Conservation (phyloP, 2,113 vertebrate species). For the Oryzias javanicus region DNA sequence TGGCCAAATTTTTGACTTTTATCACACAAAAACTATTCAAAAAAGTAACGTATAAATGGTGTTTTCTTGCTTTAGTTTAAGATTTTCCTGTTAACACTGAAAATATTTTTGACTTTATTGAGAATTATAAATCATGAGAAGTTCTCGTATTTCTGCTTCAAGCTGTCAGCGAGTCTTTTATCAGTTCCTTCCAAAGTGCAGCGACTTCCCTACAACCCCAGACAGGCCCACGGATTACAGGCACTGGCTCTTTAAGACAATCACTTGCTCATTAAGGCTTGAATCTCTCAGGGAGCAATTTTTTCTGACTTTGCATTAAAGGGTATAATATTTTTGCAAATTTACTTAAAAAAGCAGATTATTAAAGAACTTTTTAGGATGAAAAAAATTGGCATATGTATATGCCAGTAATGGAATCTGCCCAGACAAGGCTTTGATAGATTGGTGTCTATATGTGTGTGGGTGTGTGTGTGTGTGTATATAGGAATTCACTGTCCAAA, state of each 20-base stretch:
- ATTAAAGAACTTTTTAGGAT: constrained; percentile 66
- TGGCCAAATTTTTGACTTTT: constrained; percentile 44
- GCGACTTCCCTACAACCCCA: constrained; percentile 18
- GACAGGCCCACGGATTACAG: constrained; percentile 53
- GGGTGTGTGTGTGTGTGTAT: constrained; percentile 44
- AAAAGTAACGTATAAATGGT: not conserved
- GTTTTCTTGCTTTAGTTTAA: not conserved
- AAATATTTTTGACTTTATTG: not conserved
- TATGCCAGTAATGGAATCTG: constrained; percentile 63
- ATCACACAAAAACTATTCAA: not conserved
- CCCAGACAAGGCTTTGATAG: constrained; percentile 93
- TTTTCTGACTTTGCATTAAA: constrained; percentile 77
- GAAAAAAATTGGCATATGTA: constrained; percentile 43
- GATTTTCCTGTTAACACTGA: constrained; percentile 5
- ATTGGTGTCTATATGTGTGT: too few relatives aligned
- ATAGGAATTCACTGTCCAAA: constrained; percentile 78
- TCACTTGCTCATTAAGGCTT: constrained; percentile 69
- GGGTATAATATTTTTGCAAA: constrained; percentile 77
- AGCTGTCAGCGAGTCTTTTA: constrained; percentile 12
- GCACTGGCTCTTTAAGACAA: constrained; percentile 69
- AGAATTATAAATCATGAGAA: constrained; percentile 2
- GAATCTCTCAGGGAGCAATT: constrained; percentile 77
- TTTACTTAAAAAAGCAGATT: constrained; percentile 57
- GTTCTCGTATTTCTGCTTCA: constrained; percentile 11
- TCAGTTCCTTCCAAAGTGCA: constrained; percentile 14